These are phyloP conservation scores for Spea hammondii DNA, from an alignment of 2,797 vertebrate genomes.

Conservation along the genomic window DNA sequence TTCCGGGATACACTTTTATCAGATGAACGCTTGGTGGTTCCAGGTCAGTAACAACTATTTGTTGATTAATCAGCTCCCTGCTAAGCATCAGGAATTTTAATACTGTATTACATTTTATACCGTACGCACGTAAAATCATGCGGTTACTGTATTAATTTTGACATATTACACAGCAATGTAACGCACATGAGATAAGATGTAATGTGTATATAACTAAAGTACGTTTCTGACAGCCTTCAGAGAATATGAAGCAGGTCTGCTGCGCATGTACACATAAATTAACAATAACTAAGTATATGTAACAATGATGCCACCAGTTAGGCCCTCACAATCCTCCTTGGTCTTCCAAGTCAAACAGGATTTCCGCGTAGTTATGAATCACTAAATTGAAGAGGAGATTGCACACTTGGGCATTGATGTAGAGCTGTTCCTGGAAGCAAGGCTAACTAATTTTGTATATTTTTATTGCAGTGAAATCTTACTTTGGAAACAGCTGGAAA, in stretches of 20 bases:
- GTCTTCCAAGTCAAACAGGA: neutral
- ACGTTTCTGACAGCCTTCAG: no score
- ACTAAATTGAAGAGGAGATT: neutral
- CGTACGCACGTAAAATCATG: neutral
- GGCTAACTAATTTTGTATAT: neutral
- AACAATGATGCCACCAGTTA: no score
- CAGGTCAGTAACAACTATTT: constrained; percentile 38
- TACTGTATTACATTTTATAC: neutral
- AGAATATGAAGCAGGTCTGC: no score
- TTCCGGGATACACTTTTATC: constrained; percentile 45
- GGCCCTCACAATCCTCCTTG: neutral
- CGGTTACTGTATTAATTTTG: no score
- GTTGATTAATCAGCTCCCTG: constrained; percentile 27
- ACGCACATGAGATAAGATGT: no score
- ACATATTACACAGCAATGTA: no score
- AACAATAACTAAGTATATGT: no score
- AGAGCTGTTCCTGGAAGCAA: constrained; percentile 8
- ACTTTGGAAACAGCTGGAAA: neutral
- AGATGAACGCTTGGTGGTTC: constrained; percentile 35
- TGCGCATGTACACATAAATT: no score
- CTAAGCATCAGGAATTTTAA: constrained; percentile 30
- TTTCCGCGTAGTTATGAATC: neutral
- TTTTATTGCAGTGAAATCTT: neutral
- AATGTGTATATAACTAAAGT: no score
- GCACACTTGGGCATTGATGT: neutral